phyloP scores from a whole-genome alignment of 2,888 invertebrate species.

The Drosophila pegasa region DNA sequence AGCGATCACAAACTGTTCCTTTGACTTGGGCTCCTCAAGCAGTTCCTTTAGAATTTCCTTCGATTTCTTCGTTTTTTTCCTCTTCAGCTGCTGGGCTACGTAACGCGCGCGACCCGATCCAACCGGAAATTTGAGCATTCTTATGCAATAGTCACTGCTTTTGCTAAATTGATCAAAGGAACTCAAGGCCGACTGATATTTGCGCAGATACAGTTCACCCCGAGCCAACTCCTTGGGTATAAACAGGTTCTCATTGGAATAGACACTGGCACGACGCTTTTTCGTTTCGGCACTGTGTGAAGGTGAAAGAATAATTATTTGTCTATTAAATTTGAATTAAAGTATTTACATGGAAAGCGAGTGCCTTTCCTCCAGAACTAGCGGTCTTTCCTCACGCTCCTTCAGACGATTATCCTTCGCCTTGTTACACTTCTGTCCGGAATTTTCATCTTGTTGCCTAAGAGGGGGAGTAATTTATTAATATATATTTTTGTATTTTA shows the following conservation, averaged over 20 bases:
- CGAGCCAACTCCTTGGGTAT: conserved; percentile 71
- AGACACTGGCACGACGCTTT: conserved; percentile 68
- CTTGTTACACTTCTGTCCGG: background rate
- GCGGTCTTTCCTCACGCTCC: conserved; percentile 54
- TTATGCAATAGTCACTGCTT: conserved; percentile 29
- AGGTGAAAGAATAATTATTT: background rate
- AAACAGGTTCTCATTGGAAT: conserved; percentile 55
- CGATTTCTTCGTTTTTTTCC: background rate
- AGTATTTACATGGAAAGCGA: conserved; percentile 71
- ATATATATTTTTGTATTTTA: too few relatives aligned
- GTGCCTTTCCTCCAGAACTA: conserved; percentile 70
- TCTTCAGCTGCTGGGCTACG: conserved; percentile 52
- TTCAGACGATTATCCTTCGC: conserved; percentile 1
- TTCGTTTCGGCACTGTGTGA: conserved; percentile 70
- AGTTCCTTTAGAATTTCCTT: conserved; percentile 2
- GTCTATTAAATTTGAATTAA: background rate
- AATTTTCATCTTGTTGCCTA: background rate
- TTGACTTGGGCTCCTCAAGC: background rate
- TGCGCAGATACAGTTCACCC: conserved; percentile 43
- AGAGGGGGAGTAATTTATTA: too few relatives aligned
- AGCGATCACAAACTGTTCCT: background rate
- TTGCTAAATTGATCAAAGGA: conserved; percentile 25
- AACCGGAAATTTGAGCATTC: conserved; percentile 69
- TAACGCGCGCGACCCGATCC: conserved; percentile 64
- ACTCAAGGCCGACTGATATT: background rate